Evolutionary conservation across 1,140 invertebrate genomes (phyloP).

Genomic region (Caerostris darwini): DNA sequence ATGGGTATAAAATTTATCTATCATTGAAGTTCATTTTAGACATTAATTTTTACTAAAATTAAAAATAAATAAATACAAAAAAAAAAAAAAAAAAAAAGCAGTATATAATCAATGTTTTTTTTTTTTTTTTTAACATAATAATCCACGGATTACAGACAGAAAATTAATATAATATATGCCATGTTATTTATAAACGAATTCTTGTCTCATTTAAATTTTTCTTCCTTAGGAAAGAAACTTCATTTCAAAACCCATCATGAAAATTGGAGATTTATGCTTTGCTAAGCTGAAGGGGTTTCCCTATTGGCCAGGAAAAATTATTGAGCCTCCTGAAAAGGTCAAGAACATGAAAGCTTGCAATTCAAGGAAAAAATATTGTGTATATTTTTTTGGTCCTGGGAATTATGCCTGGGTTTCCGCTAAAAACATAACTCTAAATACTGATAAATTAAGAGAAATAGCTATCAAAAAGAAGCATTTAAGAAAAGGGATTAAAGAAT

Average conservation of each 20-base stretch:
- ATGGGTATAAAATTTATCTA: no score
- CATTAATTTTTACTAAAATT: no score
- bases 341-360: conserved; percentile 79
- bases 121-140: no score
- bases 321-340: conserved; percentile 81
- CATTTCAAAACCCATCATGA: background rate
- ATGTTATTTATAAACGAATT: no score
- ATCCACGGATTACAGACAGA: no score
- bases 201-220: no score
- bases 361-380: conserved; percentile 85
- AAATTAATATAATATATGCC: no score
- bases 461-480: background rate
- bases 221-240: no score
- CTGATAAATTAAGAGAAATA: background rate
- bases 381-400: conserved; percentile 96
- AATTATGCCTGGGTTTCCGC: conserved; percentile 85
- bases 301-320: conserved; percentile 80
- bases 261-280: conserved; percentile 80
- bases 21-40: no score
- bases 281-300: conserved; percentile 82
- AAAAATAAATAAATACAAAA: no score
- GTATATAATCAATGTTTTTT: no score
- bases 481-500: conserved; percentile 23
- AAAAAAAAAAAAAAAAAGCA: no score
- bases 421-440: background rate